Evolutionary conservation across 2,888 invertebrate genomes (phyloP), one percentile per base, ranked within the genome.

Genomic region (Brachylomia viminalis): DNA sequence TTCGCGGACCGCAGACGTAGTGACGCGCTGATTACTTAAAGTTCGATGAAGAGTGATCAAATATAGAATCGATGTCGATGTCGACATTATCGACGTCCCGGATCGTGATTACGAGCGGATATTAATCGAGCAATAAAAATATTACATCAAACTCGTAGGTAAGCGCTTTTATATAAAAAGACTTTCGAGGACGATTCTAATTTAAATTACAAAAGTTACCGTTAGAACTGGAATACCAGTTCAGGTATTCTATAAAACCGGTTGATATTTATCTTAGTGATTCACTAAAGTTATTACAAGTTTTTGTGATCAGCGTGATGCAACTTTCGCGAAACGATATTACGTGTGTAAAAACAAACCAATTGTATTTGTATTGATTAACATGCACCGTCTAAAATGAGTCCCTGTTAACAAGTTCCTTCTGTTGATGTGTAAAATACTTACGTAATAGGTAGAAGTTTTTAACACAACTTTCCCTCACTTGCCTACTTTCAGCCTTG

Each of bases 1-100:
- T 92, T 94, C 92, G 92, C 93, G 91, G 88, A 86, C 88, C 87
- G 90, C 90, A 95, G 95, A 95, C 95, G 89, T 92, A 93, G 93
- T 92, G 95, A 95, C 95, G 95, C 94, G 94, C 88, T 92, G 90
- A 88, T 86, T 80, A 84, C 88, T 86, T 81, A 81, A 87, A 88
- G 85, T 87, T 89, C 91, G 89, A 90, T 88, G 89, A 88, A 88
- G 90, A 89, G 88, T 90, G 88, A 89, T 89, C 89, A 89, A 90
- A 90, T 90, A 87, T 91, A 90, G 90, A 90, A 88, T 87, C 86
- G 84, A 87, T 86, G 79, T 88, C 86, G 80, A 84, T 79, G 68
- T 77, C 67, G 75, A 79, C 72, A 79, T 79, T 78, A 84, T 80
- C 64, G 76, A 67, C 83, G 77, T 77, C 77, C 75, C 74, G 70